These are phyloP conservation scores for Zosterops hypoxanthus DNA, from an alignment of 2,113 vertebrate genomes.

Conservation along the genomic window DNA sequence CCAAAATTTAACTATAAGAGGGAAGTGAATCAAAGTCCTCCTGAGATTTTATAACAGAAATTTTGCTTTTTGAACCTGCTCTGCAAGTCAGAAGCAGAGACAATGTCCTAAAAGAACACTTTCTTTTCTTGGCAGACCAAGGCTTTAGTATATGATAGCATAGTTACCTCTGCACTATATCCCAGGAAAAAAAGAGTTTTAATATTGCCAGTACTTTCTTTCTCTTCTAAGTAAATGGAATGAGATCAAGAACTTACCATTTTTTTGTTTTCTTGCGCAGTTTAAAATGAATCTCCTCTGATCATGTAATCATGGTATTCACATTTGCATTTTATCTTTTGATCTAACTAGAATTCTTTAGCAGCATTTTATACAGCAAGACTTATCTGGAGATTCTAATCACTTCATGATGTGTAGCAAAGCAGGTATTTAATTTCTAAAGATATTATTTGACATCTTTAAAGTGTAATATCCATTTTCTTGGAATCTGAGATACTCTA, in stretches of 20 bases:
- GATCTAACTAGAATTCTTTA: background rate
- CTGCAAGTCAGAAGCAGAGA: background rate
- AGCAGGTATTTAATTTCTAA: background rate
- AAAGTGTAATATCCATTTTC: background rate
- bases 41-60: background rate
- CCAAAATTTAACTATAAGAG: background rate
- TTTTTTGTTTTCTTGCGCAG: background rate
- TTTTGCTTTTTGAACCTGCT: background rate
- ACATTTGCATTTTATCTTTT: conserved; percentile 3
- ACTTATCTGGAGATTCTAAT: background rate
- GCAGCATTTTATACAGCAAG: background rate
- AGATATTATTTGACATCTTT: background rate
- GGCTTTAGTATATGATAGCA: background rate
- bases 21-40: background rate
- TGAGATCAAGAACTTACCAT: background rate
- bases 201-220: background rate
- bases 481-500: background rate
- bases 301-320: background rate
- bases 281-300: background rate
- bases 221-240: background rate
- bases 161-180: background rate
- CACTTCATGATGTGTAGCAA: background rate
- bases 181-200: background rate
- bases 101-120: background rate
- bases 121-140: background rate